Conservation (phyloP, 2,797 vertebrate genomes). For the Propithecus perrieri region DNA sequence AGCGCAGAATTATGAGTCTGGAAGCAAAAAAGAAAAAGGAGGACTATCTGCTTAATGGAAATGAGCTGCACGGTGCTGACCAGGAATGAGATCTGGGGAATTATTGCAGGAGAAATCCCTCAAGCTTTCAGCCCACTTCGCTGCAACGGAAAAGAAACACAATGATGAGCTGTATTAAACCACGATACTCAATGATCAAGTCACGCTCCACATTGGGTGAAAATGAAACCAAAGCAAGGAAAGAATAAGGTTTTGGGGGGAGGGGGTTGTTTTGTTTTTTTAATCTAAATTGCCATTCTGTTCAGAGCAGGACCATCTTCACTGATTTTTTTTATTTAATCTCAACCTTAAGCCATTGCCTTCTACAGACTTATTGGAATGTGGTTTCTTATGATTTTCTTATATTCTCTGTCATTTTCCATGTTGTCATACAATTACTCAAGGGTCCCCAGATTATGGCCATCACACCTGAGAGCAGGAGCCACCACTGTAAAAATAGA, state of each 20-base stretch:
- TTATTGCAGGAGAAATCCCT: constrained; percentile 85
- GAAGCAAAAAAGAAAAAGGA: constrained; percentile 84
- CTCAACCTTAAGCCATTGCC: constrained; percentile 56
- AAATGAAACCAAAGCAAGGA: constrained; percentile 74
- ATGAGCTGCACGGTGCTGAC: constrained; percentile 82
- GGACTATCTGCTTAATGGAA: constrained; percentile 85
- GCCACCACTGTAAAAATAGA: background rate
- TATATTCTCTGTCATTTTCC: background rate
- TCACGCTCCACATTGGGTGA: constrained; percentile 42
- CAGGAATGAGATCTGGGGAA: constrained; percentile 85
- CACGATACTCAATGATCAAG: constrained; percentile 59
- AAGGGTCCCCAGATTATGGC: background rate
- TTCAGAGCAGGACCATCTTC: constrained; percentile 42
- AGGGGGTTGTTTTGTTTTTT: background rate
- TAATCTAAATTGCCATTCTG: constrained; percentile 39
- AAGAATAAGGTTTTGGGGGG: constrained; percentile 37
- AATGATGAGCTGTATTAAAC: constrained; percentile 78
- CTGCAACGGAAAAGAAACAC: constrained; percentile 80
- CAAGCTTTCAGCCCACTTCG: constrained; percentile 82
- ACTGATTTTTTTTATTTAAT: constrained; percentile 62
- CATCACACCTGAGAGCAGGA: background rate
- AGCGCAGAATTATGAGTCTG: constrained; percentile 86
- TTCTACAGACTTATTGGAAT: background rate
- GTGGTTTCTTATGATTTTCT: background rate
- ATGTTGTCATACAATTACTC: background rate